Evolutionary conservation across 1,140 invertebrate species (phyloP).

Genomic region (Drosophila persimilis): DNA sequence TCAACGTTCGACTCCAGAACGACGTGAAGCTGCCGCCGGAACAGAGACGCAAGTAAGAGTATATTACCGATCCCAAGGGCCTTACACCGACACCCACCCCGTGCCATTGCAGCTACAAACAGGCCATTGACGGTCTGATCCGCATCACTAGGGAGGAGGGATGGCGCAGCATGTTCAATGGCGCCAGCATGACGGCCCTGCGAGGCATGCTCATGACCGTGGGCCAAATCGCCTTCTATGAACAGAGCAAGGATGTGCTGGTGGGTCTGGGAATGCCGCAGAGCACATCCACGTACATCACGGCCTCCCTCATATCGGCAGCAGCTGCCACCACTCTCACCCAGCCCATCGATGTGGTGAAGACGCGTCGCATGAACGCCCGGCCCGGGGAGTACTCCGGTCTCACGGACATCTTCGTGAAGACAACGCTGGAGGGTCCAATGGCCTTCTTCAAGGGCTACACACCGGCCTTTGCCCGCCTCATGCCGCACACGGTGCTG

Average conservation of each 20-base stretch:
- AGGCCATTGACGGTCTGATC: slow-evolving; percentile 96
- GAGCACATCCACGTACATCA: slow-evolving; percentile 56
- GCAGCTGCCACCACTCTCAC: slow-evolving; percentile 96
- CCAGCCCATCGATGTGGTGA: slow-evolving; percentile 98
- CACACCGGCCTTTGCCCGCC: slow-evolving; percentile 96
- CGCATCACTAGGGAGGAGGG: slow-evolving; percentile 94
- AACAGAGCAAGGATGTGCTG: slow-evolving; percentile 85
- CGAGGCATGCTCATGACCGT: slow-evolving; percentile 97
- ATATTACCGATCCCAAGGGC: slow-evolving; percentile 83
- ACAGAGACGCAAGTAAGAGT: slow-evolving; percentile 86
- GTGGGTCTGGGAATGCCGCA: slow-evolving; percentile 19
- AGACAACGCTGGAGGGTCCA: slow-evolving; percentile 95
- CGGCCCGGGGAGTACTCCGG: slow-evolving; percentile 93
- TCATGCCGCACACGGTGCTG: slow-evolving; percentile 98
- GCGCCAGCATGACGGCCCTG: slow-evolving; percentile 93
- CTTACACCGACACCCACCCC: slow-evolving; percentile 84
- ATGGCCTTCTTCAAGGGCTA: slow-evolving; percentile 98
- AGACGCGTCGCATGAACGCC: slow-evolving; percentile 98
- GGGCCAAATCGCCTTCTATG: slow-evolving; percentile 97
- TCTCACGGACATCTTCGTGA: slow-evolving; percentile 89
- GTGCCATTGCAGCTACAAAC: slow-evolving; percentile 96
- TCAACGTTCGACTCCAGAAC: slow-evolving; percentile 67
- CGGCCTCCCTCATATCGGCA: slow-evolving; percentile 85
- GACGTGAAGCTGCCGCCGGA: slow-evolving; percentile 51
- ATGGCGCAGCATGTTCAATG: slow-evolving; percentile 90